Conservation (phyloP, 2,797 vertebrate genomes). For the Syndactyla subalaris region DNA sequence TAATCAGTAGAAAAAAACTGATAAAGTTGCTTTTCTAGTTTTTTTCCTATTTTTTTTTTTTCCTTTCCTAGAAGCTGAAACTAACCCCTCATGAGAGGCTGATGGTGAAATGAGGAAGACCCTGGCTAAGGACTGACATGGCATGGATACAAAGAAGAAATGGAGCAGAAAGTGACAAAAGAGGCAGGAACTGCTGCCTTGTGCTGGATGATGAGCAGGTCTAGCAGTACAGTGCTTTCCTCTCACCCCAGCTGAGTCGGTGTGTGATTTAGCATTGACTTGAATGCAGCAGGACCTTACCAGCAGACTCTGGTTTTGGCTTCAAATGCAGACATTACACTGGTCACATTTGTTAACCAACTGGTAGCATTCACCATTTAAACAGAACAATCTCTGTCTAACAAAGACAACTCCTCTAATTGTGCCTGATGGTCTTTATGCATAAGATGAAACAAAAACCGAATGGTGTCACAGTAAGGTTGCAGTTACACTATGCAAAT, state of each 20-base stretch:
- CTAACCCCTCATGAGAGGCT: background rate
- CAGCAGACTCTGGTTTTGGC: background rate
- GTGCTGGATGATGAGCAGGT: background rate
- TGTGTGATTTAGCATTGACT: background rate
- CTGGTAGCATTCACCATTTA: background rate
- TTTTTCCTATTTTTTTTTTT: background rate
- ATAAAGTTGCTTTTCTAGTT: background rate
- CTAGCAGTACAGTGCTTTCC: background rate
- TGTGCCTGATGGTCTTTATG: background rate
- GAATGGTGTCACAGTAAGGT: background rate
- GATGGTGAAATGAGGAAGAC: background rate
- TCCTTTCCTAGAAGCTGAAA: background rate
- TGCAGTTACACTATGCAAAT: background rate
- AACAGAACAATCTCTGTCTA: background rate
- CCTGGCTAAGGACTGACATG: background rate
- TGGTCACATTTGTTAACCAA: background rate
- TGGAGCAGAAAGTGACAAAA: background rate
- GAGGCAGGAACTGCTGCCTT: background rate
- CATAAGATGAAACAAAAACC: background rate
- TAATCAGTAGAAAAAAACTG: background rate
- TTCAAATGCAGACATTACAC: background rate
- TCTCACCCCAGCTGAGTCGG: background rate
- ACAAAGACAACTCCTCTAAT: background rate
- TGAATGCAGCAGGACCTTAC: background rate
- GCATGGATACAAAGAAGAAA: background rate